These are phyloP conservation scores for Eidolon dupreanum DNA, from an alignment of 2,797 vertebrate genomes.

Conservation along the genomic window DNA sequence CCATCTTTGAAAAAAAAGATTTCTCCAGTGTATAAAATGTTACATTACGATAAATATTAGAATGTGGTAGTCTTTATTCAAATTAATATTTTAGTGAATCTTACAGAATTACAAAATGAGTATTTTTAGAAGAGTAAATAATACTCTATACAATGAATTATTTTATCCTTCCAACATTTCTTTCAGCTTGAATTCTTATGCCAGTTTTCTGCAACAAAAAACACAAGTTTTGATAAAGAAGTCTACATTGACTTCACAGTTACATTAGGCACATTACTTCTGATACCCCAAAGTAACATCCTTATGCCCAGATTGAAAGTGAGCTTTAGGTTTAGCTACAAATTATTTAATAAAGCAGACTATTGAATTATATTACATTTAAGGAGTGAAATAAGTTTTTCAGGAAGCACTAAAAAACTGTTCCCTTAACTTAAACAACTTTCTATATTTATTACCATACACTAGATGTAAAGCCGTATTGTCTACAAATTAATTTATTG, in stretches of 20 bases:
- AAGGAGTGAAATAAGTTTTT: not conserved
- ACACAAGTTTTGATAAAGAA: not conserved
- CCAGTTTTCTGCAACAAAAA: conserved; percentile 25
- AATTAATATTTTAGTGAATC: conserved; percentile 31
- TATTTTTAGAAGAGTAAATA: conserved; percentile 38
- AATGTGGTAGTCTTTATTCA: conserved; percentile 36
- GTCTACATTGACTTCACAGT: not conserved
- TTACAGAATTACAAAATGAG: conserved; percentile 59
- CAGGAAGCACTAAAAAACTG: not conserved
- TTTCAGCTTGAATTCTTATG: conserved; percentile 86
- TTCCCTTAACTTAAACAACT: not conserved
- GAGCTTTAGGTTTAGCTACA: not conserved
- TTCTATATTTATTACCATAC: not conserved
- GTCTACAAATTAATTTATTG: not conserved
- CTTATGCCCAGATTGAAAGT: conserved; percentile 9
- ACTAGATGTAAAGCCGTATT: not conserved
- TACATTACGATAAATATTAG: conserved; percentile 74
- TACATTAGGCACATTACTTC: not conserved
- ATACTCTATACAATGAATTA: not conserved
- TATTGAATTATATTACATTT: not conserved
- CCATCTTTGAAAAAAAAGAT: conserved; percentile 51
- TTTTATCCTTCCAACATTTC: conserved; percentile 44
- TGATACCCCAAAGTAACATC: not conserved
- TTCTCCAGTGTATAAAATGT: conserved; percentile 64
- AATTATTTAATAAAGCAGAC: conserved; percentile 18